phyloP scores from a whole-genome alignment of 2,797 vertebrate genomes.

The Zalophus californianus region DNA sequence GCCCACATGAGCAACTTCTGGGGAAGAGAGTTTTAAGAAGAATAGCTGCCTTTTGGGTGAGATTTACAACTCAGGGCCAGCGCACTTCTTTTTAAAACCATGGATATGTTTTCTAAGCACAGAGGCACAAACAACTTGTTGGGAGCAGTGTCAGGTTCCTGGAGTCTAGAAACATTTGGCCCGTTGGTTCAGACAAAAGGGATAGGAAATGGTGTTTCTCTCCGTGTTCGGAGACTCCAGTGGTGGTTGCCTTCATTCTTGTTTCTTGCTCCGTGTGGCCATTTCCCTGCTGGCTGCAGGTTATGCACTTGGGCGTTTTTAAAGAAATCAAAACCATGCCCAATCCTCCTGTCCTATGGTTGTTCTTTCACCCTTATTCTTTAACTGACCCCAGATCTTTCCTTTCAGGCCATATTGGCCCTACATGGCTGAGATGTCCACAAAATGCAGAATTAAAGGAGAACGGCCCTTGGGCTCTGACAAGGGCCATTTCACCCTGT shows the following conservation, averaged over 20 bases:
- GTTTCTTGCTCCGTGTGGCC: background rate
- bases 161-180: background rate
- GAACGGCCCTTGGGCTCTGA: background rate
- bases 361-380: conserved; percentile 2
- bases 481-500: background rate
- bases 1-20: background rate
- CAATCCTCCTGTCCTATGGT: background rate
- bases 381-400: background rate
- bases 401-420: background rate
- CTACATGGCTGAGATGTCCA: background rate
- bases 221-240: background rate
- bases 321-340: background rate
- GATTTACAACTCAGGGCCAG: background rate
- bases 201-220: background rate
- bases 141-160: background rate
- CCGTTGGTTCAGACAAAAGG: background rate
- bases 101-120: background rate
- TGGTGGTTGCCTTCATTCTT: background rate
- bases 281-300: background rate
- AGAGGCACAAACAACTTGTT: background rate
- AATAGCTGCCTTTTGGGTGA: background rate
- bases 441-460: background rate
- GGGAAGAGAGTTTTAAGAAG: background rate
- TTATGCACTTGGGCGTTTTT: background rate
- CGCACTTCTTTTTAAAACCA: background rate